phyloP scores from a whole-genome alignment of 2,888 invertebrate species.

The Chymomyza fuscimana region DNA sequence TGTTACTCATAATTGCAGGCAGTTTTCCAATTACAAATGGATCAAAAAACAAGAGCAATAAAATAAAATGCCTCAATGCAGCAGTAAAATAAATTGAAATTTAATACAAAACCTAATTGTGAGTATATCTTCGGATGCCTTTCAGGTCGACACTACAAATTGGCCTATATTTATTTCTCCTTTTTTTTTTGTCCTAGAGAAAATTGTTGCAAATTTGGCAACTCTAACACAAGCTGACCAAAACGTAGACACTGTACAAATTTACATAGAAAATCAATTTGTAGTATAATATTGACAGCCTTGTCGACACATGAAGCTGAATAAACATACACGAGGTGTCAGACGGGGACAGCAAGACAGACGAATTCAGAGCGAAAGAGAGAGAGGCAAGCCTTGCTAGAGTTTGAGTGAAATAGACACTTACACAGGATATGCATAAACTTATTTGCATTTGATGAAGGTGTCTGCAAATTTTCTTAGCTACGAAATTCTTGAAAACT shows the following conservation, averaged over 20 bases:
- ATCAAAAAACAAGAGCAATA: not conserved
- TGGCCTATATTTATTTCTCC: not conserved
- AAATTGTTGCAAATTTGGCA: not conserved
- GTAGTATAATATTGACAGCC: slow-evolving; percentile 9
- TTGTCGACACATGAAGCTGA: not conserved
- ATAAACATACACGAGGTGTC: not conserved
- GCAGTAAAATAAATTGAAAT: not conserved
- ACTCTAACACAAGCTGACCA: not conserved
- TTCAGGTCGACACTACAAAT: not conserved
- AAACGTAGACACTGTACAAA: not conserved
- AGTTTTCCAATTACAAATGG: not conserved
- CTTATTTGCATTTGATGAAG: not conserved
- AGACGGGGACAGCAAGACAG: too few relatives aligned
- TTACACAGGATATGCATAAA: not conserved
- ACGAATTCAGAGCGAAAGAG: too few relatives aligned
- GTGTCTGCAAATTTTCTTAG: not conserved
- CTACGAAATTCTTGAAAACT: not conserved
- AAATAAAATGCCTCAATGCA: not conserved
- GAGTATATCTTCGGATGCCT: not conserved
- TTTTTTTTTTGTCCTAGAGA: not conserved
- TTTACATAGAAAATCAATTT: slow-evolving; percentile 16
- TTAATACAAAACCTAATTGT: not conserved
- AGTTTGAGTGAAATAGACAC: not conserved
- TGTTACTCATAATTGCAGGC: not conserved
- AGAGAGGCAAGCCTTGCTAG: not conserved